A percentile compares a stretch with the other conserved stretches of the same genome.
phyloP scores from a whole-genome alignment of 2,888 invertebrate genomes.

The Archips crataeganus region DNA sequence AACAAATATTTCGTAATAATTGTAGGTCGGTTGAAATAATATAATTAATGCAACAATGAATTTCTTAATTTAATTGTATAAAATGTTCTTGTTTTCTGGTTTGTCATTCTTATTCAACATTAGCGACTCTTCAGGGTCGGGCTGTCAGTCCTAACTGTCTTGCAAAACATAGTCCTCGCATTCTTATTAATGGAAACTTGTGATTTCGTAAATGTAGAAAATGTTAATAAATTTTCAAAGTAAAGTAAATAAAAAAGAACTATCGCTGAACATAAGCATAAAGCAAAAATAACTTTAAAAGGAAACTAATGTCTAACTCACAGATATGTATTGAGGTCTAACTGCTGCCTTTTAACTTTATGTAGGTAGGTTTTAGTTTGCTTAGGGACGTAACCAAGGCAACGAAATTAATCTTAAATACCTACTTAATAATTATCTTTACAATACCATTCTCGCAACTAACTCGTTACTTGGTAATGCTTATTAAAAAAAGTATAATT shows the following conservation, averaged over 20 bases:
- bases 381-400: no score
- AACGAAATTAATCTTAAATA: no score
- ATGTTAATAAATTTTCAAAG: neutral
- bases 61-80: constrained; percentile 18
- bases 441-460: no score
- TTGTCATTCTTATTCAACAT: constrained; percentile 47
- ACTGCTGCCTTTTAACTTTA: no score
- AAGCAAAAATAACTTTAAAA: no score
- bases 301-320: no score
- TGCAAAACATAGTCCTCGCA: constrained; percentile 46
- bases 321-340: no score
- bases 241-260: neutral
- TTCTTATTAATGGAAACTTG: constrained; percentile 44
- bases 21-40: neutral
- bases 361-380: no score
- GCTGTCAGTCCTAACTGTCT: constrained; percentile 39
- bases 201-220: constrained; percentile 23
- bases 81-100: constrained; percentile 35
- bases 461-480: no score
- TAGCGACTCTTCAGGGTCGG: constrained; percentile 48
- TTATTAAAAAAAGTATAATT: no score
- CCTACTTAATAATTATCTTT: no score
- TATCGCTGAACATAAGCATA: no score
- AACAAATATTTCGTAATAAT: neutral
- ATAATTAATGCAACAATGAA: neutral